Conservation (phyloP, 2,797 vertebrate genomes). For the Sebastes aleutianus region DNA sequence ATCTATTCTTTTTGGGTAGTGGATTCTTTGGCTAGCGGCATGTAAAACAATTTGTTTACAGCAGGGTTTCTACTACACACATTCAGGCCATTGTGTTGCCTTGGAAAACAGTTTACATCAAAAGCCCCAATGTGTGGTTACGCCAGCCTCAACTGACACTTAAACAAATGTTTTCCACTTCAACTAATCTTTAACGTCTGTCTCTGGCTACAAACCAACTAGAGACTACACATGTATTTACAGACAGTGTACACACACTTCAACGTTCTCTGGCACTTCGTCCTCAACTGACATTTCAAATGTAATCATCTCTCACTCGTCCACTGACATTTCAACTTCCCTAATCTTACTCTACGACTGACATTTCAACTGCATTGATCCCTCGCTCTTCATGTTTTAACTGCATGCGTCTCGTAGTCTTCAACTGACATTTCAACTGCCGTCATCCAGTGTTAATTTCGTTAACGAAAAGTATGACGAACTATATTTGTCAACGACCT, state of each 20-base stretch:
- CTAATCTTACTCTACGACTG: not conserved
- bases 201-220: not conserved
- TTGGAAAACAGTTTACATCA: not conserved
- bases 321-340: not conserved
- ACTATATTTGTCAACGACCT: too few species aligned
- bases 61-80: constrained; percentile 8
- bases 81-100: not conserved
- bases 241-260: not conserved
- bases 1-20: constrained; percentile 31
- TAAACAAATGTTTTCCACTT: not conserved
- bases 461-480: too few species aligned
- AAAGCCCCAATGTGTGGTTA: not conserved
- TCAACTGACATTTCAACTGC: not conserved
- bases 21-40: constrained; percentile 16
- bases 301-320: not conserved
- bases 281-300: not conserved
- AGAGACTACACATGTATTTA: not conserved
- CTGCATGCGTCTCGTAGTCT: not conserved
- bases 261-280: not conserved
- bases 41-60: constrained; percentile 51
- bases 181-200: not conserved
- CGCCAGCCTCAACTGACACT: not conserved
- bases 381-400: not conserved
- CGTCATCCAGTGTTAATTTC: too few species aligned
- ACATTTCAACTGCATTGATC: not conserved